A percentile compares a stretch with the other conserved stretches of the same genome.
Evolutionary conservation across 2,113 vertebrate species (phyloP).

Genomic region (Coptodon bakossiorum): DNA sequence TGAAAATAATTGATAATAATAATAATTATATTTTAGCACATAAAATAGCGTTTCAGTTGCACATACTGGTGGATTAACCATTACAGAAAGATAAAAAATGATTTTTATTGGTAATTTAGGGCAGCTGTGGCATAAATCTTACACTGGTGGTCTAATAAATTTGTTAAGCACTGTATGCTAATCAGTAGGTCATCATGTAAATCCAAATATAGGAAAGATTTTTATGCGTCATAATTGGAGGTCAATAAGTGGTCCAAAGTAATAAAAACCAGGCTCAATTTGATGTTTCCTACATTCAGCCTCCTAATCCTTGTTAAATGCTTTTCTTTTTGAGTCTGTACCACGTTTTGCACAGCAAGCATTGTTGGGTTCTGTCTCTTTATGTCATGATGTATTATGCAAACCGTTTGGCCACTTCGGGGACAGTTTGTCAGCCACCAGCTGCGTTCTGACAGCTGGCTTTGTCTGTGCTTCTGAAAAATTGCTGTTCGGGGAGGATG

Average conservation of each 20-base stretch:
- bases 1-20: neutral
- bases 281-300: neutral
- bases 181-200: neutral
- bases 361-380: neutral
- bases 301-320: neutral
- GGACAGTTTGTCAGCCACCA: constrained; percentile 16
- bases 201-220: neutral
- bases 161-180: neutral
- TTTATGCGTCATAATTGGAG: neutral
- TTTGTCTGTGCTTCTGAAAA: neutral
- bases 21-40: neutral
- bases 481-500: neutral
- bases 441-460: constrained; percentile 23
- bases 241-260: neutral
- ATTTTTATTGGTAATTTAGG: neutral
- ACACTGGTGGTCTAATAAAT: neutral
- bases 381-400: constrained; percentile 4
- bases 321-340: neutral
- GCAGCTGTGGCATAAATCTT: neutral
- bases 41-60: neutral
- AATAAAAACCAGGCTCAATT: neutral
- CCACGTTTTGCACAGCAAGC: neutral
- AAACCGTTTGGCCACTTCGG: neutral
- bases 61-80: neutral
- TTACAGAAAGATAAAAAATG: neutral